A percentile compares a stretch with the other conserved stretches of the same genome.
phyloP scores from a whole-genome alignment of 23 tunicate species.

The Ciona savignyi region DNA sequence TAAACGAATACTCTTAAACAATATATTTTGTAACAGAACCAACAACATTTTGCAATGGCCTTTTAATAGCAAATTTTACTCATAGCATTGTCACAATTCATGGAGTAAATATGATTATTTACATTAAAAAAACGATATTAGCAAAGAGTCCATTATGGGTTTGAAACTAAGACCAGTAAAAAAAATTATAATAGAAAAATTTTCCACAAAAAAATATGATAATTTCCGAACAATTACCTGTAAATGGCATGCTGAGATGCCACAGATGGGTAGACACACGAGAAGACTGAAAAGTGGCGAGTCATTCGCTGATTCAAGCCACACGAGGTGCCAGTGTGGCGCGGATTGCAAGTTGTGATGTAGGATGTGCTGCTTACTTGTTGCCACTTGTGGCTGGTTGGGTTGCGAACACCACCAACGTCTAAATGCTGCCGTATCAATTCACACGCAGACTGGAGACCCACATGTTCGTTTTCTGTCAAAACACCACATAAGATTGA shows the following conservation, averaged over 20 bases:
- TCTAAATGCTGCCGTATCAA: slow-evolving; percentile 85
- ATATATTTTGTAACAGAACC: too few species aligned
- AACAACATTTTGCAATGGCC: too few species aligned
- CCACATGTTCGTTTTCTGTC: slow-evolving; percentile 9
- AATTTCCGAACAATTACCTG: too few species aligned
- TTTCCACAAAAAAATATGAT: too few species aligned
- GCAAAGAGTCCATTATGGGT: too few species aligned
- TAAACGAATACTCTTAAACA: too few species aligned
- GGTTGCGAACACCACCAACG: slow-evolving; percentile 77
- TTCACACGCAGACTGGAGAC: slow-evolving; percentile 76
- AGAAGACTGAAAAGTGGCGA: slow-evolving; percentile 68
- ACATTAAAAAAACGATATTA: too few species aligned
- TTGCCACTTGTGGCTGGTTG: slow-evolving; percentile 66
- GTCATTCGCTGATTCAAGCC: slow-evolving; percentile 57
- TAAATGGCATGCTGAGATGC: slow-evolving; percentile 58
- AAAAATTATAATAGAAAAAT: too few species aligned
- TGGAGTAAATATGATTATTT: too few species aligned
- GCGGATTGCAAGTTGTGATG: slow-evolving; percentile 73
- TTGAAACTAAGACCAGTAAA: too few species aligned
- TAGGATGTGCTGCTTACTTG: slow-evolving; percentile 85
- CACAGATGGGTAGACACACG: slow-evolving; percentile 70
- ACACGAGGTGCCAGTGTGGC: slow-evolving; percentile 27
- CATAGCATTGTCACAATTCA: too few species aligned
- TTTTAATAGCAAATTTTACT: too few species aligned
- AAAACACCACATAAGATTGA: slow-evolving; percentile 5